Base-by-base conservation (phyloP, 2,888 invertebrate species). In the Embidobia sp. region DNA sequence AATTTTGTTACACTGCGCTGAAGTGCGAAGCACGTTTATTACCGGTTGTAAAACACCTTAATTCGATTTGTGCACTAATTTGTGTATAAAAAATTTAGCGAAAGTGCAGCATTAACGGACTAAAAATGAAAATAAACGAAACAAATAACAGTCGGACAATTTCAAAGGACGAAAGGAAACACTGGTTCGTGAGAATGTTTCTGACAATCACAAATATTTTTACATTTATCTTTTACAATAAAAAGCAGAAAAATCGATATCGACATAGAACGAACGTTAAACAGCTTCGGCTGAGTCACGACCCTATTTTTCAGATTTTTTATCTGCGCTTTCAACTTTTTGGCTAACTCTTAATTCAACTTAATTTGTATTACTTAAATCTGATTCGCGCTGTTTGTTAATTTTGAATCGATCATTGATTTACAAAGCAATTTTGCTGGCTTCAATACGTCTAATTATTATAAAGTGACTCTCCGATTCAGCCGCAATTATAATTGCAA, bases 351-450 rank as follows among this genome's bases (percentile, higher is more conserved):
- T 40, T 63, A 49, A 63, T 49, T 63, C 31, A 16, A 31, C 49
- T n/a, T n/a, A n/a, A 49, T 63, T 63, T 63, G 49, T 63, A 49
- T 49, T 31, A 10, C 49, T 49, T 49, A 63, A 63, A 63, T 63
- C 63, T 37, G 31, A 63, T 63, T 29, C 63, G 49, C 49, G 49
- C 16, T 37, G 40, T 5, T n/a, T n/a, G n/a, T n/a, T n/a, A n/a
- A n/a, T n/a, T n/a, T n/a, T n/a, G n/a, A n/a, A n/a, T n/a, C n/a
- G n/a, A n/a, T n/a, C n/a, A n/a, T n/a, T n/a, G n/a, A n/a, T n/a
- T n/a, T n/a, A n/a, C n/a, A n/a, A n/a, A n/a, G n/a, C n/a, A n/a
- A n/a, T n/a, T n/a, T n/a, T n/a, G n/a, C n/a, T n/a, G n/a, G n/a
- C n/a, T n/a, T n/a, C n/a, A n/a, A n/a, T n/a, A n/a, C n/a, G n/a